Evolutionary conservation across 2,113 vertebrate species (phyloP).

Genomic region (Barnardius zonarius): DNA sequence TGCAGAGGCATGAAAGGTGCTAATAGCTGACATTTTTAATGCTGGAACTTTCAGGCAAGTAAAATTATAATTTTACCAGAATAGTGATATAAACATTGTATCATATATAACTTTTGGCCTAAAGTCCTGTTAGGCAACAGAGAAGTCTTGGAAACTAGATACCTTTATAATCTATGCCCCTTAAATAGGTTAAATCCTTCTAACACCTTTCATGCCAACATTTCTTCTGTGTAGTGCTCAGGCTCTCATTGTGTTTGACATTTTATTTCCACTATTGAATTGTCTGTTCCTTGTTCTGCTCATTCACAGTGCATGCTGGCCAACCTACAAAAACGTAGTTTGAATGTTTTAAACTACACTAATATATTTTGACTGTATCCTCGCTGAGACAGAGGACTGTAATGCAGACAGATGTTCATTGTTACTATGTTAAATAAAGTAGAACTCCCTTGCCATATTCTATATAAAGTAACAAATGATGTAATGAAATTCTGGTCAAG

Average conservation of each 20-base stretch:
- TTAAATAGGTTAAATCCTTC: slow-evolving; percentile 34
- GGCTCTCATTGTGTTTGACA: slow-evolving; percentile 51
- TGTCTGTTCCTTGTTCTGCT: slow-evolving; percentile 36
- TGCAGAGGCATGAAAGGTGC: neutral
- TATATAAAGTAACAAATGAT: slow-evolving; percentile 53
- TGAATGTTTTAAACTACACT: slow-evolving; percentile 37
- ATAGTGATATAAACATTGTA: slow-evolving; percentile 1
- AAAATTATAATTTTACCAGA: slow-evolving; percentile 34
- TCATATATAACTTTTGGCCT: slow-evolving; percentile 8
- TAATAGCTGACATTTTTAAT: slow-evolving; percentile 12
- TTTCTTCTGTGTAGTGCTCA: neutral
- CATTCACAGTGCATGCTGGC: slow-evolving; percentile 5
- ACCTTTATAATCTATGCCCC: neutral
- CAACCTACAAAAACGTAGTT: slow-evolving; percentile 28
- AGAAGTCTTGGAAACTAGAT: slow-evolving; percentile 1
- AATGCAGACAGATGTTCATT: slow-evolving; percentile 59
- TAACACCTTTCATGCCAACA: slow-evolving; percentile 21
- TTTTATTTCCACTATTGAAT: slow-evolving; percentile 39
- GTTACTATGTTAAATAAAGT: slow-evolving; percentile 56
- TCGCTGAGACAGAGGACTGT: slow-evolving; percentile 15
- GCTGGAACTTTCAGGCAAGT: slow-evolving; percentile 20
- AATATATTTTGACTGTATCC: slow-evolving; percentile 59
- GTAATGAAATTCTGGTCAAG: slow-evolving; percentile 37
- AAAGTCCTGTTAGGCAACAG: neutral
- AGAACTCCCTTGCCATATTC: slow-evolving; percentile 24